phyloP scores from a whole-genome alignment of 2,888 invertebrate species.

The Ashinkailepas kermadecensis region DNA sequence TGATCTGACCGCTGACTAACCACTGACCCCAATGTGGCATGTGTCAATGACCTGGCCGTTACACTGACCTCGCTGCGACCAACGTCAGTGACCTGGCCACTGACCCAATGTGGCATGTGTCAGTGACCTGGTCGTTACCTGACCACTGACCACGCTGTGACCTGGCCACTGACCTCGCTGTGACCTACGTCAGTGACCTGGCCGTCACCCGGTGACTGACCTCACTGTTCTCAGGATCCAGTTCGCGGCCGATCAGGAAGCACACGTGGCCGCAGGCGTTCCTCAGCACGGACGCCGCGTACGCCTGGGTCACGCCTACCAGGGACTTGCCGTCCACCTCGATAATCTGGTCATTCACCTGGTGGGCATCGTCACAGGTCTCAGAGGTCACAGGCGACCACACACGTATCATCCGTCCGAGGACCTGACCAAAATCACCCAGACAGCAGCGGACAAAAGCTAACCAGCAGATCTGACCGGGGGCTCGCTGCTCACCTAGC shows the following conservation, averaged over 20 bases:
- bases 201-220: slow-evolving; percentile 46
- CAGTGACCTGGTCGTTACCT: no score
- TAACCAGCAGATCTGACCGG: no score
- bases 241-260: slow-evolving; percentile 89
- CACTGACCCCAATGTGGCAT: slow-evolving; percentile 68
- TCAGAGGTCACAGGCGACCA: not conserved
- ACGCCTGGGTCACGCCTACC: slow-evolving; percentile 97
- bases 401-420: no score
- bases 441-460: no score
- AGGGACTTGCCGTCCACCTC: slow-evolving; percentile 97
- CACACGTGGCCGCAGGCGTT: slow-evolving; percentile 91
- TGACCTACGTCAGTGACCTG: not conserved
- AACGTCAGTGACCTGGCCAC: no score
- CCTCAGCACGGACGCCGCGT: slow-evolving; percentile 91
- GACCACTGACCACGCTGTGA: no score
- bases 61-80: no score
- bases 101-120: no score
- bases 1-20: not conserved
- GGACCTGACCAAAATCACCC: no score
- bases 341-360: slow-evolving; percentile 57
- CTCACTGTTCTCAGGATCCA: slow-evolving; percentile 93
- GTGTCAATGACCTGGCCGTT: no score
- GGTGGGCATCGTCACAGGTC: not conserved
- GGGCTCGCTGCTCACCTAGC: no score
- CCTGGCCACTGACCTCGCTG: not conserved